Evolutionary conservation across 2,888 invertebrate species (phyloP), one percentile per base, ranked within the genome.

Genomic region (Acrobasis suavella): DNA sequence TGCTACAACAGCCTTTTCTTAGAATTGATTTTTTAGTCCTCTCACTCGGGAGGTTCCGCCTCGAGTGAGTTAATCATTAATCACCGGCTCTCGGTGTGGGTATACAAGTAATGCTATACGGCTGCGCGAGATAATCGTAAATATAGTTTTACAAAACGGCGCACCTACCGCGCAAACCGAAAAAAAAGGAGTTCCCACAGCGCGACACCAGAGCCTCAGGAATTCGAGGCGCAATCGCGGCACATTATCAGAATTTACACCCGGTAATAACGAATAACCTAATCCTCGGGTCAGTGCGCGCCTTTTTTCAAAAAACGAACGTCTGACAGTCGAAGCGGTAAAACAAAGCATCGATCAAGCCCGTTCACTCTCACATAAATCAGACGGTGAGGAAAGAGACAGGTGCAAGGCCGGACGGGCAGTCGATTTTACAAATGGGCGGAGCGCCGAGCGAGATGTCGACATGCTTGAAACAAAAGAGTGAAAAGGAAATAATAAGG

Each of bases 351-450:
- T 92, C 91, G 87, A 91, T 92, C 91, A 92, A 89, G 85, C 86
- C 85, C 87, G 88, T 83, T 92, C 92, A 82, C 92, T 90, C 92
- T 83, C 91, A 91, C 91, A 91, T 91, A 91, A 91, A 91, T 92
- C 92, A 91, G 87, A 77, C 83, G 86, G 83, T 82, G 80, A 81
- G 80, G 92, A 92, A 86, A 86, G 89, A 89, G 92, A 92, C 91
- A 91, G 91, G 89, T 89, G 91, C 87, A 83, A 82, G 85, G 87
- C 81, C 87, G 85, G 80, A 78, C 84, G 82, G 82, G 80, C 88
- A 89, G 86, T 87, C 90, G 91, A 91, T 90, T 88, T 91, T 90
- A 91, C 89, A 89, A 90, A 90, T 91, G 92, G 92, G 92, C 91
- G 91, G 91, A 86, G 91, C 88, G 76, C 82, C 70, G 83, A 85